Conservation (phyloP, 2,888 invertebrate genomes). For the Hypolimnas misippus region DNA sequence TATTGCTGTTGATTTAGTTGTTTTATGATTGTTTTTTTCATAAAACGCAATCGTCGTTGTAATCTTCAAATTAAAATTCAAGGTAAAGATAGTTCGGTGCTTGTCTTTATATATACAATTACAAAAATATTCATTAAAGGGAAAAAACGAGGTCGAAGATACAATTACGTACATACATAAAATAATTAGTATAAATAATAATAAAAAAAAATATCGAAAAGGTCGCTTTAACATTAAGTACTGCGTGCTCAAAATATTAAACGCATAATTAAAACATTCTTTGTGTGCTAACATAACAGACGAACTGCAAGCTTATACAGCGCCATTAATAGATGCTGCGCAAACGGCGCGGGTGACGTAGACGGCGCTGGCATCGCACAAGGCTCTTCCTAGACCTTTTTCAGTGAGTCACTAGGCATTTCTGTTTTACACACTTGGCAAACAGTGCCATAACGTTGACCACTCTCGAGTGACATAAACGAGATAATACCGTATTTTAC, state of each 20-base stretch:
- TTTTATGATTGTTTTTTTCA: neutral
- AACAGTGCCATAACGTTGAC: constrained; percentile 22
- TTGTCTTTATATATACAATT: constrained; percentile 47
- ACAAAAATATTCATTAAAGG: constrained; percentile 26
- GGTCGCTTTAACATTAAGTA: neutral
- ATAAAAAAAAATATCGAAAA: constrained; percentile 3
- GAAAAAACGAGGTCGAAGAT: constrained; percentile 23
- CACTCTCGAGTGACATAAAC: constrained; percentile 20
- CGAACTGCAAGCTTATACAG: constrained; percentile 42
- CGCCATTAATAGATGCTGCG: constrained; percentile 48
- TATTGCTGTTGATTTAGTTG: neutral
- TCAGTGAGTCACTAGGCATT: constrained; percentile 47
- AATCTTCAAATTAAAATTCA: constrained; percentile 67
- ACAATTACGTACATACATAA: constrained; percentile 12
- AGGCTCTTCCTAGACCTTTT: constrained; percentile 55
- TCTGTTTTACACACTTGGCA: constrained; percentile 28
- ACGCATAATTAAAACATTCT: constrained; percentile 19
- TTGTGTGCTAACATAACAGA: constrained; percentile 32
- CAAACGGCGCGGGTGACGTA: constrained; percentile 41
- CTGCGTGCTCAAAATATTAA: constrained; percentile 2
- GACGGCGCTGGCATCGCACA: constrained; percentile 39
- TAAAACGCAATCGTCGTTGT: constrained; percentile 25
- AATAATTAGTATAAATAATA: neutral
- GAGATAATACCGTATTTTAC: constrained; percentile 8
- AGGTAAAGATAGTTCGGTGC: constrained; percentile 58